A percentile compares a stretch with the other conserved stretches of the same genome.
Conservation (phyloP, 2,113 vertebrate genomes). For the Apus apus region DNA sequence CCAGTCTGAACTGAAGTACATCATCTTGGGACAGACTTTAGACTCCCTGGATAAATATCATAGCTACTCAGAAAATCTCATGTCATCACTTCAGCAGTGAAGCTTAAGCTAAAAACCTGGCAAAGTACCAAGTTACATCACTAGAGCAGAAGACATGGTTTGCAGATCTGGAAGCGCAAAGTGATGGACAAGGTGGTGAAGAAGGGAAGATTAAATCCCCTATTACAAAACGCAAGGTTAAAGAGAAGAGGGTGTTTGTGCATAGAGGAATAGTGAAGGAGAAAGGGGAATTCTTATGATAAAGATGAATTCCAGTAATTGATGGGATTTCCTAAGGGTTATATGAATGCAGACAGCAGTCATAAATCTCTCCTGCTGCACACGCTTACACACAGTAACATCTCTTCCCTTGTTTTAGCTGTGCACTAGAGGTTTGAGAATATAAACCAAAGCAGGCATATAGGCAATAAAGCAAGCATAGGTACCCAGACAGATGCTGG, state of each 20-base stretch:
- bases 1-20: not conserved
- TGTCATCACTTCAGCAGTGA: constrained; percentile 22
- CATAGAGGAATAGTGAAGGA: not conserved
- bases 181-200: constrained; percentile 26
- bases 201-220: not conserved
- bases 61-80: not conserved
- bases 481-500: not conserved
- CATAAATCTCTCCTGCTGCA: not conserved
- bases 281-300: not conserved
- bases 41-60: not conserved
- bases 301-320: not conserved
- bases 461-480: not conserved
- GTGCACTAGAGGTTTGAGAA: not conserved
- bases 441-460: not conserved
- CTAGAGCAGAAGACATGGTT: not conserved
- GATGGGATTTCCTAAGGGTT: not conserved
- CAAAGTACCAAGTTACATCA: not conserved
- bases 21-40: not conserved
- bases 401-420: not conserved
- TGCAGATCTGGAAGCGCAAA: not conserved
- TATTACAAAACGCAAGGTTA: not conserved
- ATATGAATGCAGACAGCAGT: not conserved
- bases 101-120: constrained; percentile 7
- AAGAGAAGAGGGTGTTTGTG: not conserved
- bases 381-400: not conserved